Conservation (phyloP, 2,888 invertebrate genomes). For the Eristalinus aeneus region DNA sequence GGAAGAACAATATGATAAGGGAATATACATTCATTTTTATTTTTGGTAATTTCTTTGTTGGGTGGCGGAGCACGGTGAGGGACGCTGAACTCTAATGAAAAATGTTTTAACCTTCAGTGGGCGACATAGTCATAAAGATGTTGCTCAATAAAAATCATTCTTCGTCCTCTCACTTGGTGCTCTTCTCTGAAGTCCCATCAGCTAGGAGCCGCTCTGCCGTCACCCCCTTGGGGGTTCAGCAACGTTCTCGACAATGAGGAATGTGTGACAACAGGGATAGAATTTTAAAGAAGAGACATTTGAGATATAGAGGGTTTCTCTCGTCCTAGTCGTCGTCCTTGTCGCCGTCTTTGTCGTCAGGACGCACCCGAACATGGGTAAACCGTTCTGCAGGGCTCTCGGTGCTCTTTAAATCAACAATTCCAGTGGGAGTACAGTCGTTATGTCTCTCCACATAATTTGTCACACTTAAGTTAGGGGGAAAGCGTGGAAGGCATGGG, state of each 20-base stretch:
- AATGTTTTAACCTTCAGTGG: conserved; percentile 63
- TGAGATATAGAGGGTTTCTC: conserved; percentile 17
- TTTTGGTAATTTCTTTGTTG: conserved; percentile 38
- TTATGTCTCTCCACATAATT: conserved; percentile 25
- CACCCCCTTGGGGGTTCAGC: background rate
- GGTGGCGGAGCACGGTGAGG: background rate
- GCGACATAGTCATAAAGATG: conserved; percentile 61
- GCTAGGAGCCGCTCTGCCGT: background rate
- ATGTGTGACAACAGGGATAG: conserved; percentile 38
- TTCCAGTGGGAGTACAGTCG: background rate
- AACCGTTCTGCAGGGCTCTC: background rate
- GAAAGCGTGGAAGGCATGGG: background rate
- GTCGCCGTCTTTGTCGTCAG: too few relatives aligned
- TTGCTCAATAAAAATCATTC: conserved; percentile 60
- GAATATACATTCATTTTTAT: conserved; percentile 46
- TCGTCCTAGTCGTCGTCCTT: background rate
- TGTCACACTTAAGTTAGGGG: conserved; percentile 18
- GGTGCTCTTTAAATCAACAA: conserved; percentile 19
- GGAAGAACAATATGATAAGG: conserved; percentile 64
- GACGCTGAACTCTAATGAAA: conserved; percentile 57
- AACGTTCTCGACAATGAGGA: conserved; percentile 30
- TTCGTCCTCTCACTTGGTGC: conserved; percentile 39
- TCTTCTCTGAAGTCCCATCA: background rate
- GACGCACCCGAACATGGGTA: background rate
- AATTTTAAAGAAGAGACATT: conserved; percentile 39